Base-by-base conservation (phyloP, 2,888 invertebrate genomes). In the Coelogynopora nodosa region DNA sequence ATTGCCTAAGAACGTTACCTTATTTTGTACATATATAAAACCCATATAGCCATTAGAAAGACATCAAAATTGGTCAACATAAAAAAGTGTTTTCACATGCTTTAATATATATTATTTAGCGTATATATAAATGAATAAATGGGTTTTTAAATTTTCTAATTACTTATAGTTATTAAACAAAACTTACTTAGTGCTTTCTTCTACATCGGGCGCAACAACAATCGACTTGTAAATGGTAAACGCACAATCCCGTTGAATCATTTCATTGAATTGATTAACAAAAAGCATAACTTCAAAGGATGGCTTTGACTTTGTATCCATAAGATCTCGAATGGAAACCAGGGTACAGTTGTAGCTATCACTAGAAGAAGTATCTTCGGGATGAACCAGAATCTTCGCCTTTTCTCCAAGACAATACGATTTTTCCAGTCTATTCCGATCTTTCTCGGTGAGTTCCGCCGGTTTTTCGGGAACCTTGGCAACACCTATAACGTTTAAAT, bases 251-350 rank as follows among this genome's bases (percentile, higher is more conserved):
- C 98, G 94, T 95, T 96, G 96, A 88, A 98, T 92, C 97, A 98
- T 97, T 93, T 98, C 97, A 91, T 97, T 96, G 92, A 98, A 97
- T 0, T 97, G 93, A 92, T 98, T 97, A 1, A 97, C 97, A 92
- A 97, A 98, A 10, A 98, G 93, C 0, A 96, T 96, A 28, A 93
- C 93, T 91, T 93, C 93, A 90, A 93, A 93, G 0, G 93, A 92
- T 88, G 93, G 92, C 91, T 94, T 94, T 86, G 95, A 94, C 82
- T 94, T 94, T 91, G 98, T 98, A 92, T 97, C 97, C 0, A 98
- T 93, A 28, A 98, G 93, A 0, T 96, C 94, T 0, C 96, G 96
- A 0, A 98, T 93, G 0, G 96, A 96, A 93, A 96, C 95, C 0
- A 95, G 94, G 31, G 94, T 95, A 91, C 97, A 97, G 91, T 96